phyloP scores from a whole-genome alignment of 2,797 vertebrate species.

The Sciurus vulgaris region DNA sequence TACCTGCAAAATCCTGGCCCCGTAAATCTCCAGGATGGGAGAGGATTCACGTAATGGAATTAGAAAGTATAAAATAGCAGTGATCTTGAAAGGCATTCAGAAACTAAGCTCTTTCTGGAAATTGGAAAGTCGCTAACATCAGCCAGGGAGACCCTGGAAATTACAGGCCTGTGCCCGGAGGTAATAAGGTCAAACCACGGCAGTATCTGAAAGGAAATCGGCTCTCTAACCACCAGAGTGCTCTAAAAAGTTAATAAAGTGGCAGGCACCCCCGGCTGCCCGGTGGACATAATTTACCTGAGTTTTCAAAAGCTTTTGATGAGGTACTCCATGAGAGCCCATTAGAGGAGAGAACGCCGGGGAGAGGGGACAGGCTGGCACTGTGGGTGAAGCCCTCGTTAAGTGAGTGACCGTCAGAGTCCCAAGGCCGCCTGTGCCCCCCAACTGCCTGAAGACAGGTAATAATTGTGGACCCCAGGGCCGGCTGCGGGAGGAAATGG shows the following conservation, averaged over 20 bases:
- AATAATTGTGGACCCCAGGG: not conserved
- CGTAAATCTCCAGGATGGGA: conserved; percentile 3
- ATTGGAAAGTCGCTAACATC: conserved; percentile 56
- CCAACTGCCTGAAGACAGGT: not conserved
- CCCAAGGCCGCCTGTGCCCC: not conserved
- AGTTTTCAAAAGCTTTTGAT: conserved; percentile 15
- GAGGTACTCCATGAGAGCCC: not conserved
- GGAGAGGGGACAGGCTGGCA: not conserved
- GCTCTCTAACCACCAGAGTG: not conserved
- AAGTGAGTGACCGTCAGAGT: not conserved
- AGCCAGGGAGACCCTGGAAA: conserved; percentile 64
- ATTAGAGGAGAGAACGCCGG: not conserved
- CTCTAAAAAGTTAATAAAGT: conserved; percentile 55
- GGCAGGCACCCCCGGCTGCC: not conserved
- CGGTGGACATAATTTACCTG: conserved; percentile 5
- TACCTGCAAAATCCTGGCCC: conserved; percentile 62
- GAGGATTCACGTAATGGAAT: conserved; percentile 71
- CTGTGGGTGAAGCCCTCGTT: not conserved
- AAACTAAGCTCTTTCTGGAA: conserved; percentile 67
- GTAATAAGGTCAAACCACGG: conserved; percentile 44
- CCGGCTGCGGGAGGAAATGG: not conserved
- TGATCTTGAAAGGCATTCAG: conserved; percentile 32
- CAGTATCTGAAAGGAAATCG: not conserved
- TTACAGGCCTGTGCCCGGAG: conserved; percentile 46
- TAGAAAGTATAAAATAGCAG: conserved; percentile 59